Evolutionary conservation across 2,113 vertebrate species (phyloP).

Genomic region (Coturnix japonica): DNA sequence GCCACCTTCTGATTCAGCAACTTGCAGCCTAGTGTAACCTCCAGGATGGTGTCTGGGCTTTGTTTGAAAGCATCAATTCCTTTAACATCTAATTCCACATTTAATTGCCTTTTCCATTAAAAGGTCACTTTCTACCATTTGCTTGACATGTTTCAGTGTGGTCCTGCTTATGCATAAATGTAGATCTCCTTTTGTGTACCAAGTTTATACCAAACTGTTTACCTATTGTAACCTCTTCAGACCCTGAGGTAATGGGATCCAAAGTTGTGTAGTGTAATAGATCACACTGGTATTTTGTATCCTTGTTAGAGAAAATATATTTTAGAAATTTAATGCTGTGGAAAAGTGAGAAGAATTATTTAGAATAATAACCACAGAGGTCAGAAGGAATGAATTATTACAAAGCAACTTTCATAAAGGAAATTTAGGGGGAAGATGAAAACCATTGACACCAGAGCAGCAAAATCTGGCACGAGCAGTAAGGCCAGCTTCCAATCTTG

Average conservation of each 20-base stretch:
- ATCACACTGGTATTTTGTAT: neutral
- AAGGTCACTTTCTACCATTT: neutral
- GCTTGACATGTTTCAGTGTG: neutral
- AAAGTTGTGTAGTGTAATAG: no score
- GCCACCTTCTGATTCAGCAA: neutral
- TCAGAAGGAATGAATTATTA: neutral
- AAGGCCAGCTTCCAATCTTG: no score
- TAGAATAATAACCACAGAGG: neutral
- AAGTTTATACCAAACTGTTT: neutral
- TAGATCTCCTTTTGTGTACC: neutral
- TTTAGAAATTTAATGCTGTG: neutral
- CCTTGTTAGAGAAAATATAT: neutral
- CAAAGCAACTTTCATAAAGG: neutral
- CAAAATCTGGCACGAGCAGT: neutral
- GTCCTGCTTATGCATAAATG: neutral
- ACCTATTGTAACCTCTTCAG: neutral
- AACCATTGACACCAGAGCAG: neutral
- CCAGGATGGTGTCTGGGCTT: neutral
- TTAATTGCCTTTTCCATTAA: neutral
- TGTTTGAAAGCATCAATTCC: neutral
- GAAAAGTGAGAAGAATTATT: neutral
- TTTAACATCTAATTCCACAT: rapidly evolving
- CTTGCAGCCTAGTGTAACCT: neutral
- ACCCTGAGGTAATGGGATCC: neutral
- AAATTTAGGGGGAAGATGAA: neutral